Evolutionary conservation across 2,113 vertebrate genomes (phyloP).

Genomic region (Menura novaehollandiae): DNA sequence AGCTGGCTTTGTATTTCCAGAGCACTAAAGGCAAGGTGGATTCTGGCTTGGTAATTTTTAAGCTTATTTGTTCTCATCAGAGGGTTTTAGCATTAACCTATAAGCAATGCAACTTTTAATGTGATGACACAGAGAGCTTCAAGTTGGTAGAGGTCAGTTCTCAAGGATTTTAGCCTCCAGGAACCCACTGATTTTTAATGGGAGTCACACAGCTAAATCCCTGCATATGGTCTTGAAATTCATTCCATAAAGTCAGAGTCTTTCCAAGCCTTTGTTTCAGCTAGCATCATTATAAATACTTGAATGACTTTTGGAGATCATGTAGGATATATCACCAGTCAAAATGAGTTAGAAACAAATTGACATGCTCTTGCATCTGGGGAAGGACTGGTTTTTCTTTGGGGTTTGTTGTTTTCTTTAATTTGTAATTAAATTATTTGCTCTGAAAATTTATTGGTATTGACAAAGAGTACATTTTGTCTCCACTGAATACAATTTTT

Average conservation of each 20-base stretch:
- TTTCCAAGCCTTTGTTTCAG: slow-evolving; percentile 7
- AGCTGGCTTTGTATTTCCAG: background rate
- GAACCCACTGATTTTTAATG: slow-evolving; percentile 12
- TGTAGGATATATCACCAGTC: slow-evolving; percentile 33
- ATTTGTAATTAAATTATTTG: slow-evolving; percentile 32
- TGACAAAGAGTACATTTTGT: background rate
- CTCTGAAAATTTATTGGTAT: background rate
- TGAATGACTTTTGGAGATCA: slow-evolving; percentile 57
- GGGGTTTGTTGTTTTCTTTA: slow-evolving; percentile 15
- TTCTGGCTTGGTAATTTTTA: background rate
- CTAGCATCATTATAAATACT: slow-evolving; percentile 47
- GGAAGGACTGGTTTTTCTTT: background rate
- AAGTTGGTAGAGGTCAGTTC: slow-evolving; percentile 17
- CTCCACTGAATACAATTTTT: background rate
- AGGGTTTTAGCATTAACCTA: background rate
- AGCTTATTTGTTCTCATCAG: background rate
- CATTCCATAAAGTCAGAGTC: slow-evolving; percentile 18
- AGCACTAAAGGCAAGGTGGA: background rate
- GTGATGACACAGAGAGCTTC: background rate
- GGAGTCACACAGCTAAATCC: background rate
- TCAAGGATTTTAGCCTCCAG: slow-evolving; percentile 10
- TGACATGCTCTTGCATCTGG: slow-evolving; percentile 11
- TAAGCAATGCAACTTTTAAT: background rate
- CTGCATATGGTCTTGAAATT: background rate
- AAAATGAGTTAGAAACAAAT: slow-evolving; percentile 41